These are phyloP conservation scores for Archips xylosteana DNA, from an alignment of 2,888 invertebrate genomes.

Conservation along the genomic window DNA sequence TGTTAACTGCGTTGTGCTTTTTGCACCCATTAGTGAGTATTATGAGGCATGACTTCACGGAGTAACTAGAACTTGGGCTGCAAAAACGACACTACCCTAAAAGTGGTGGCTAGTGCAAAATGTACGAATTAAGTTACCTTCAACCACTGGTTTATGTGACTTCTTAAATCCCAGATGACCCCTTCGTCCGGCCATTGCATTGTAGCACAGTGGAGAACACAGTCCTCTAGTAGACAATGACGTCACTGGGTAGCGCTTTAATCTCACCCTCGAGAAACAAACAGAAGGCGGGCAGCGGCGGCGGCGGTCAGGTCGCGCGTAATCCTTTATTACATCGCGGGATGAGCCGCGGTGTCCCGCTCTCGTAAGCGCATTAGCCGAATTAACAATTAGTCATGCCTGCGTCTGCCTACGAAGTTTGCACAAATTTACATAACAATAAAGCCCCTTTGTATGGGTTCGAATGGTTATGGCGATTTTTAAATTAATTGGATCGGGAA, in stretches of 20 bases:
- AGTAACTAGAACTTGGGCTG: background rate
- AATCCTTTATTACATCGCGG: conserved; percentile 65
- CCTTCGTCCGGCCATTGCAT: background rate
- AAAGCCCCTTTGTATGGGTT: conserved; percentile 71
- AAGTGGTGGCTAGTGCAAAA: background rate
- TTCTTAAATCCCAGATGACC: conserved; percentile 5
- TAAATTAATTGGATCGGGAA: conserved; percentile 82
- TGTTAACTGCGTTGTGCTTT: conserved; percentile 33
- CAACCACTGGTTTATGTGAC: background rate
- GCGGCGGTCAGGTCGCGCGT: conserved; percentile 52
- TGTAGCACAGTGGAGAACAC: background rate
- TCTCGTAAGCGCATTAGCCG: conserved; percentile 80
- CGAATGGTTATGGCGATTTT: conserved; percentile 78
- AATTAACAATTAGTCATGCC: conserved; percentile 86
- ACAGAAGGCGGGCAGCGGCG: conserved; percentile 41
- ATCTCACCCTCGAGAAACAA: conserved; percentile 45
- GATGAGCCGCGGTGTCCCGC: conserved; percentile 63
- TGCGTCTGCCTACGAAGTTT: conserved; percentile 80
- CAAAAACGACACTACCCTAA: conserved; percentile 1
- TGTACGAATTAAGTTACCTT: background rate
- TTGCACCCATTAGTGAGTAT: conserved; percentile 40
- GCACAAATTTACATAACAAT: conserved; percentile 85
- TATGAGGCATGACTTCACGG: conserved; percentile 29
- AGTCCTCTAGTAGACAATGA: conserved; percentile 22
- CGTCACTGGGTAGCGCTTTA: conserved; percentile 24